Evolutionary conservation across 2,113 vertebrate genomes (phyloP).

Genomic region (Pavo muticus): DNA sequence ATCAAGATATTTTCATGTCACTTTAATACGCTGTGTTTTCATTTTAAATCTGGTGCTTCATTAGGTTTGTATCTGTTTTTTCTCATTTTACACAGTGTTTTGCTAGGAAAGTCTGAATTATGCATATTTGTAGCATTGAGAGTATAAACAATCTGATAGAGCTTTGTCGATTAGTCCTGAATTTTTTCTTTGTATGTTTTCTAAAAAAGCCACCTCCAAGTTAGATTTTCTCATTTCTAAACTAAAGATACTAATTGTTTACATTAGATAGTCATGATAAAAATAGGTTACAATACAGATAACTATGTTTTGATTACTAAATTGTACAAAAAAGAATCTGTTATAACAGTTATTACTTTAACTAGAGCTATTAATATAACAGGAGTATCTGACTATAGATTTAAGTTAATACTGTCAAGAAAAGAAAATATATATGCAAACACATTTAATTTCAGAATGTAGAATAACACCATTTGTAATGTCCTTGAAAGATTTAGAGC

Average conservation of each 20-base stretch:
- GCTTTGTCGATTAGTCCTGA: background rate
- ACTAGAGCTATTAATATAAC: background rate
- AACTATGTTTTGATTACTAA: background rate
- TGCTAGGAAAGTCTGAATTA: background rate
- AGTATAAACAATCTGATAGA: background rate
- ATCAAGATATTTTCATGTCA: background rate
- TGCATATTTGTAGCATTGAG: background rate
- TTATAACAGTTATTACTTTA: background rate
- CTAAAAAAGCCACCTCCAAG: background rate
- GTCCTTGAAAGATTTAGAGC: background rate
- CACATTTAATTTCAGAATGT: background rate
- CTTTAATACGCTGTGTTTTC: background rate
- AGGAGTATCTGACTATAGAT: background rate
- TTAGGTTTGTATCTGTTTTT: background rate
- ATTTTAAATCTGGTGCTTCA: conserved; percentile 1
- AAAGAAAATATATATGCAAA: background rate
- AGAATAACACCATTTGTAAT: background rate
- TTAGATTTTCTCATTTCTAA: background rate
- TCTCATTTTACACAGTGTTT: background rate
- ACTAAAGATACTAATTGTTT: background rate
- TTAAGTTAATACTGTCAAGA: background rate
- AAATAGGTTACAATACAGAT: background rate
- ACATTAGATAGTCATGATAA: background rate
- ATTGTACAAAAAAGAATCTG: background rate
- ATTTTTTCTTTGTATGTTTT: background rate